Percentiles rank a stretch among this genome's conserved stretches.
Evolutionary conservation across 1,140 invertebrate genomes (phyloP).

Genomic region (Lasaia peninsularis): DNA sequence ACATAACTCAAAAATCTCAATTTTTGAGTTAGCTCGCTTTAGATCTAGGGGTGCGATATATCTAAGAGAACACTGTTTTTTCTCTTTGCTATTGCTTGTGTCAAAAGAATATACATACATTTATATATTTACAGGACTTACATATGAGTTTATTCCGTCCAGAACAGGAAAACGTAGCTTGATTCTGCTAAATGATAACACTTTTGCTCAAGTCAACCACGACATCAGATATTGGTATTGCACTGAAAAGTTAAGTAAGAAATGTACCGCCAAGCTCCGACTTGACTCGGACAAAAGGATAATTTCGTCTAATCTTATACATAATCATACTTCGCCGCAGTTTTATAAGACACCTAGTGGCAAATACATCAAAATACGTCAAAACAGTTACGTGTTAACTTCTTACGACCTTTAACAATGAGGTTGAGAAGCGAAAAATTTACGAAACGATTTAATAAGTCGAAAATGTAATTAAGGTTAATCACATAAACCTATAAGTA

Average conservation of each 20-base stretch:
- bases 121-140: constrained; percentile 26
- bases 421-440: neutral
- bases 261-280: constrained; percentile 18
- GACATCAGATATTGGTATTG: constrained; percentile 28
- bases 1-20: too few relatives aligned
- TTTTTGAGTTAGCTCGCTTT: too few relatives aligned
- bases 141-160: constrained; percentile 27
- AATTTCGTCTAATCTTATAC: constrained; percentile 14
- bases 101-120: too few relatives aligned
- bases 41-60: too few relatives aligned
- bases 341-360: constrained; percentile 18
- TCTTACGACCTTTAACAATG: neutral
- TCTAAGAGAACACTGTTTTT: too few relatives aligned
- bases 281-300: constrained; percentile 12
- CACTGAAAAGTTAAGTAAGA: constrained; percentile 18
- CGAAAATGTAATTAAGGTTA: too few relatives aligned
- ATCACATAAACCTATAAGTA: too few relatives aligned
- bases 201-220: constrained; percentile 27
- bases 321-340: constrained; percentile 20
- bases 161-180: constrained; percentile 20
- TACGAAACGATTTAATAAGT: too few relatives aligned
- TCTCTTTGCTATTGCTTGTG: too few relatives aligned
- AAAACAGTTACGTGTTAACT: neutral
- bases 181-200: constrained; percentile 25
- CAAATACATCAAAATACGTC: constrained; percentile 16